Evolutionary conservation across 2,797 vertebrate species (phyloP), one percentile per base, ranked within the genome.

Genomic region (Ambastaia sidthimunki): DNA sequence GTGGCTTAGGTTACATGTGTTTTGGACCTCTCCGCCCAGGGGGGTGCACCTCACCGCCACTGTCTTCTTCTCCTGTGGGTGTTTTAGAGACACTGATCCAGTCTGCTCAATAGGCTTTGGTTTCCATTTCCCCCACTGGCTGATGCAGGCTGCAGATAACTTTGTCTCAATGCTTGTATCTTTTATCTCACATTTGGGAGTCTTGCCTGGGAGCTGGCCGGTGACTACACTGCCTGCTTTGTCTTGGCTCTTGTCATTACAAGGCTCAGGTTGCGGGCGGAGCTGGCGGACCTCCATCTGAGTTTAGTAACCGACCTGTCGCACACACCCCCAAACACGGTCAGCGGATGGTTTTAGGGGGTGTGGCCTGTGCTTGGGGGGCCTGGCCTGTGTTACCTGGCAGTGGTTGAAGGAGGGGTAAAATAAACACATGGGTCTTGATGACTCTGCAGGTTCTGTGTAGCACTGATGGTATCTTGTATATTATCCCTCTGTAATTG

Each of bases 111-210:
- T 86, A 87, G 87, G 86, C 80, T 90, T 67, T 28, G 54, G 84
- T 90, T 88, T 79, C 89, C 80, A 63, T 72, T 74, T 74, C 80
- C 84, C 81, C 83, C 74, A 18, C 80, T 47, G 81, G 83, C 80
- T 21, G 87, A 90, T 90, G 80, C 81, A 79, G 81, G 76, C 80
- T 71, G 54, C 80, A 86, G 89, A 90, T 90, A 89, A 84, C 89
- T 87, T 89, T 89, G 89, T 90, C 85, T 82, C 65, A n/a, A 31
- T 68, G 80, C 89, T 88, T 90, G 89, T 90, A 85, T 87, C 88
- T 87, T 88, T 87, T 88, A 89, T 90, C 87, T 87, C 83, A 85
- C 87, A 89, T 90, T 88, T 88, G 87, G 88, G 87, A 88, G 85
- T 31, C 65, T 68, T 81, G 86, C 85, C 85, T 88, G 87, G 86